These are phyloP conservation scores for Salvelinus namaycush DNA, from an alignment of 2,113 vertebrate species.

Conservation along the genomic window DNA sequence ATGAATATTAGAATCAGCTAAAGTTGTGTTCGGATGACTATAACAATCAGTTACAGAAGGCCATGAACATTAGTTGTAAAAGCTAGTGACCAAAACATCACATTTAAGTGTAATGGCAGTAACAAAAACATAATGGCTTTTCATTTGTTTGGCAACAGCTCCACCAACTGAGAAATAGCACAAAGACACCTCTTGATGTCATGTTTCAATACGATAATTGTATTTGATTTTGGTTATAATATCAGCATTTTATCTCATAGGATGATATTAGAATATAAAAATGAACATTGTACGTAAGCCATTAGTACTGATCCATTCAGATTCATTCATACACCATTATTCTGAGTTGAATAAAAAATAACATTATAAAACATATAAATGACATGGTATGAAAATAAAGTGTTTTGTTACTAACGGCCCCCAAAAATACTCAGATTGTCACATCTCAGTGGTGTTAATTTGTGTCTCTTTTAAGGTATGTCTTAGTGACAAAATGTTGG, in stretches of 20 bases:
- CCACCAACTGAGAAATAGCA: background rate
- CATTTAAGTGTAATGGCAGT: background rate
- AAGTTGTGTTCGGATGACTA: too few species aligned
- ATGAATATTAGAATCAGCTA: too few species aligned
- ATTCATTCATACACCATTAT: background rate
- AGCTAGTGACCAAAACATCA: background rate
- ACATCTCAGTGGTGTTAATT: too few species aligned
- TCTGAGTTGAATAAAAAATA: too few species aligned
- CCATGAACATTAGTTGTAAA: background rate
- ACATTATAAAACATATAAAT: too few species aligned
- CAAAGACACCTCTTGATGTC: background rate
- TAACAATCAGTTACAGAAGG: background rate
- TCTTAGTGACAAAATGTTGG: too few species aligned
- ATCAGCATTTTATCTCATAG: background rate
- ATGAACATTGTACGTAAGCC: background rate
- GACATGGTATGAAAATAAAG: too few species aligned
- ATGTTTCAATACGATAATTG: too few species aligned
- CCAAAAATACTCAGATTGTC: too few species aligned
- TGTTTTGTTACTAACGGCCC: too few species aligned
- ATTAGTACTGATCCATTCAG: background rate
- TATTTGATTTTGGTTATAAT: too few species aligned
- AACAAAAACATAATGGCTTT: background rate
- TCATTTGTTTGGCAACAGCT: background rate
- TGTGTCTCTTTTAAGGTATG: too few species aligned
- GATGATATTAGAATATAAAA: constrained; percentile 1